phyloP scores from a whole-genome alignment of 2,797 vertebrate genomes.

The Lates japonicus region DNA sequence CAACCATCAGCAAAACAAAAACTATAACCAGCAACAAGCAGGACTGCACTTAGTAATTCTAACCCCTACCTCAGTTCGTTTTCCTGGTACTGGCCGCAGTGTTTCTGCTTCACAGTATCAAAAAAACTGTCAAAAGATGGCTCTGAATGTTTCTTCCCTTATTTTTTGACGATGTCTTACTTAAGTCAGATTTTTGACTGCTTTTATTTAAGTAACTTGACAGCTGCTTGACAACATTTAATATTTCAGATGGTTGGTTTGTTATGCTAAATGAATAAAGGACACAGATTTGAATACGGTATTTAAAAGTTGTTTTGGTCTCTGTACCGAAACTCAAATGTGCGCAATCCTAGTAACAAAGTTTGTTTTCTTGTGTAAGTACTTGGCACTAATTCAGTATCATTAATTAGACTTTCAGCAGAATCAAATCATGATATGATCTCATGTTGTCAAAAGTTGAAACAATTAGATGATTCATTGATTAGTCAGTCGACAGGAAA shows the following conservation, averaged over 20 bases:
- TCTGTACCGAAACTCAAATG: not conserved
- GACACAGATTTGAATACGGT: not conserved
- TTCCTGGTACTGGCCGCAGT: not conserved
- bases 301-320: not conserved
- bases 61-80: not conserved
- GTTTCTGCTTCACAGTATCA: not conserved
- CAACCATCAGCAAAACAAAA: slow-evolving; percentile 18
- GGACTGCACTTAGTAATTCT: not conserved
- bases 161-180: not conserved
- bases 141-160: not conserved
- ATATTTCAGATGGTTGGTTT: not conserved
- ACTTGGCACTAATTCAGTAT: not conserved
- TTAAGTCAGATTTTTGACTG: no score
- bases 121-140: not conserved
- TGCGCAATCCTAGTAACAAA: not conserved
- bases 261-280: not conserved
- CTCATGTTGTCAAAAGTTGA: not conserved
- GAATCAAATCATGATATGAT: not conserved
- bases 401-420: not conserved
- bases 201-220: not conserved
- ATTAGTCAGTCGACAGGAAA: not conserved
- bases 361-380: not conserved
- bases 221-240: not conserved
- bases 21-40: slow-evolving; percentile 8
- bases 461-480: not conserved